phyloP scores from a whole-genome alignment of 2,113 vertebrate genomes.

The Genyomyrus donnyi region DNA sequence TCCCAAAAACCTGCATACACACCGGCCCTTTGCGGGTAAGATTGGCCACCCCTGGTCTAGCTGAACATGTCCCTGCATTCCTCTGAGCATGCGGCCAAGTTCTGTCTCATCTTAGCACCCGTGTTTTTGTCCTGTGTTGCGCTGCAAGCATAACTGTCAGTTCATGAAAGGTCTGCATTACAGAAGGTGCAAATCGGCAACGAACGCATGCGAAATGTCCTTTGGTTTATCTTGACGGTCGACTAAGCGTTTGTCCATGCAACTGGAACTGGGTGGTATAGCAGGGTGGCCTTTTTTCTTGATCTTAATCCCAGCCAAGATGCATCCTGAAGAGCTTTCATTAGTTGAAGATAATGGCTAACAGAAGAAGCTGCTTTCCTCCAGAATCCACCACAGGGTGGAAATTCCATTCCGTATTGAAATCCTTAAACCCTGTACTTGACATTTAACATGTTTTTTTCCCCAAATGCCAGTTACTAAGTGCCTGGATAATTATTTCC shows the following conservation, averaged over 20 bases:
- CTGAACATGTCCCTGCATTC: not conserved
- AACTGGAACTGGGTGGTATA: not conserved
- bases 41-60: not conserved
- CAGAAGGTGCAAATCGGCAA: not conserved
- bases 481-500: slow-evolving; percentile 1
- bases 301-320: not conserved
- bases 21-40: no score
- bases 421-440: slow-evolving; percentile 5
- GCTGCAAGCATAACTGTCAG: not conserved
- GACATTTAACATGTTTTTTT: slow-evolving; percentile 16
- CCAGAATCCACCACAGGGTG: not conserved
- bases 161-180: not conserved
- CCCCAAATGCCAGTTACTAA: not conserved
- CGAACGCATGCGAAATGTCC: not conserved
- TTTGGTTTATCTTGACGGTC: not conserved
- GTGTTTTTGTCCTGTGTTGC: not conserved
- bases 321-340: not conserved
- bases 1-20: no score
- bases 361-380: not conserved
- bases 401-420: slow-evolving; percentile 6
- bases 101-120: not conserved
- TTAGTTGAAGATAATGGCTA: not conserved
- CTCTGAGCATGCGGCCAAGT: not conserved
- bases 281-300: not conserved
- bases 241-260: not conserved